Evolutionary conservation across 2,888 invertebrate species (phyloP), one percentile per base, ranked within the genome.

Genomic region (Drosophila gaucha): DNA sequence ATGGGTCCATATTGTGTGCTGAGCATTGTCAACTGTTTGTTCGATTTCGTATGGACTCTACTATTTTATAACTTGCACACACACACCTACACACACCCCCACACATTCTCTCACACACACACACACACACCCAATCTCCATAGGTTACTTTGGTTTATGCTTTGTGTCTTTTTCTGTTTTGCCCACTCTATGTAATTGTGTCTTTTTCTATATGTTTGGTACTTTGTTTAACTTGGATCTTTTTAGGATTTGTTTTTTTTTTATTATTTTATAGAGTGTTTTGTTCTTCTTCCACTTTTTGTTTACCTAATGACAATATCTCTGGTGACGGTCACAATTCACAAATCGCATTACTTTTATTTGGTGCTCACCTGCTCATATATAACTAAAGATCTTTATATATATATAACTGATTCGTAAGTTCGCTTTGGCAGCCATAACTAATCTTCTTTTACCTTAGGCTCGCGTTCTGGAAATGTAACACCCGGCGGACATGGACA

Each of bases 381-480:
- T 33, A 47, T 31, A 41, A 39, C 22, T 38, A 39, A 1, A 44
- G 14, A 33, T 30, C 28, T 28, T 16, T 9, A 31, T 22, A 46
- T 20, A 9, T 9, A 46, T 46, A 9, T 8, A 50, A 55, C 33
- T 44, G 63, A 54, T 46, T 9, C 26, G 2, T 12, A n/a, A 16
- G 8, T 10, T 31, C 10, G 10, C 5, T 12, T 36, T 8, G 26
- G 12, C 35, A 12, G 5, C 2, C 35, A n/a, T 8, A 8, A 38
- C 51, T 76, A 62, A 68, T 62, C 47, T 20, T 12, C 20, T 12
- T 12, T 28, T 43, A 12, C 18, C n/a, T 39, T 33, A 95, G 95
- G 95, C 92, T 93, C 94, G 82, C 93, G 95, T 85, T 95, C 95
- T 78, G 96, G 96, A 78, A 95, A 95, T 89, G 94, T 94, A 78